These are phyloP conservation scores for Chloroclysta siterata DNA, from an alignment of 2,888 invertebrate species.

Conservation along the genomic window DNA sequence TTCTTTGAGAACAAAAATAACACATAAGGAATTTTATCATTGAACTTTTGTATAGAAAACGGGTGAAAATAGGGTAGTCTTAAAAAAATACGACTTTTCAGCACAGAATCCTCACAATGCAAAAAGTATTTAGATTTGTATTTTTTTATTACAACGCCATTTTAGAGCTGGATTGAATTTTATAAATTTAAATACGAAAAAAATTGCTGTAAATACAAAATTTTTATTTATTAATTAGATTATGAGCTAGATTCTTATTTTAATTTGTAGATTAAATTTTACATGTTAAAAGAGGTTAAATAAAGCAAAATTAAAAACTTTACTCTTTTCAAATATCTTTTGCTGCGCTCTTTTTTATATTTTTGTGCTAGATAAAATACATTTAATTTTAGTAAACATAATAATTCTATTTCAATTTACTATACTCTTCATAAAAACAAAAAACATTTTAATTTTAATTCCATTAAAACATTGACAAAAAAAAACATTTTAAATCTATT, in stretches of 20 bases:
- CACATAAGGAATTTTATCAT: neutral
- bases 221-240: conserved; percentile 24
- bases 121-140: conserved; percentile 35
- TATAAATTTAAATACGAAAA: conserved; percentile 25
- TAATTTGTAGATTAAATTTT: conserved; percentile 19
- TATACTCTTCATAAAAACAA: neutral
- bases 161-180: conserved; percentile 45
- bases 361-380: neutral
- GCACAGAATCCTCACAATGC: conserved; percentile 37
- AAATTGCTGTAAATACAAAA: conserved; percentile 5
- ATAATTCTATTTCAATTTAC: neutral
- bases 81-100: conserved; percentile 11
- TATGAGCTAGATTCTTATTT: conserved; percentile 5
- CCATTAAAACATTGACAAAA: neutral
- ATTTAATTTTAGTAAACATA: neutral
- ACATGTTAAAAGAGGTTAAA: neutral
- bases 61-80: conserved; percentile 4
- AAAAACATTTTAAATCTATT: neutral
- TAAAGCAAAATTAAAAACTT: conserved; percentile 9
- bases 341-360: conserved; percentile 4
- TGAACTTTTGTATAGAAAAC: conserved; percentile 7
- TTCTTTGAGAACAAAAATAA: neutral
- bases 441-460: neutral
- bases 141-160: conserved; percentile 43
- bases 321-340: conserved; percentile 3